These are phyloP conservation scores for Ochropleura plecta DNA, from an alignment of 2,888 invertebrate species.

Conservation along the genomic window DNA sequence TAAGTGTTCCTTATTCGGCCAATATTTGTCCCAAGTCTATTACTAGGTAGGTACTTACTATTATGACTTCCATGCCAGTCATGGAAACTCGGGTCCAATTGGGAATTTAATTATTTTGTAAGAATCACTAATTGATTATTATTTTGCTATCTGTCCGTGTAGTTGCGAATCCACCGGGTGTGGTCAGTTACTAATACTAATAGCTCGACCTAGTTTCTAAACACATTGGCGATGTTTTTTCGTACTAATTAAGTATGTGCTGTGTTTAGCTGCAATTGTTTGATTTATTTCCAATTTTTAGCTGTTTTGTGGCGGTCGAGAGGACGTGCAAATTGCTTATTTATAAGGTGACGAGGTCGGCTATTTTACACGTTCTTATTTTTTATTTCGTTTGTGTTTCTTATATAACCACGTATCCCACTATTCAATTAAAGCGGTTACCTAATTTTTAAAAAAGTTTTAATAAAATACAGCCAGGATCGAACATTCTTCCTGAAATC, in stretches of 20 bases:
- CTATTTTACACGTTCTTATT: too few species aligned
- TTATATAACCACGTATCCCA: too few species aligned
- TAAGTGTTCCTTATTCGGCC: too few species aligned
- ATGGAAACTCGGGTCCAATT: too few species aligned
- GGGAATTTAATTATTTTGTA: slow-evolving; percentile 6
- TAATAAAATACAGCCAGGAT: background rate
- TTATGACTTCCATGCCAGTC: too few species aligned
- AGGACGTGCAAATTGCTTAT: slow-evolving; percentile 21
- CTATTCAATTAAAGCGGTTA: too few species aligned
- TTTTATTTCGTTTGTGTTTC: too few species aligned
- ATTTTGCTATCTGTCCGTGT: slow-evolving; percentile 66
- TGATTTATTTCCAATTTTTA: slow-evolving; percentile 58
- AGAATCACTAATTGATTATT: slow-evolving; percentile 42
- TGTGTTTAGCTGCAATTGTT: slow-evolving; percentile 53
- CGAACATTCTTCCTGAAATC: background rate
- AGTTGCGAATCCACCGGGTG: slow-evolving; percentile 72
- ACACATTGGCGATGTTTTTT: slow-evolving; percentile 67
- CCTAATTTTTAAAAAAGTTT: too few species aligned
- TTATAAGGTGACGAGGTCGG: background rate
- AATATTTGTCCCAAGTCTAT: too few species aligned
- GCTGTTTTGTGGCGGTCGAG: slow-evolving; percentile 31
- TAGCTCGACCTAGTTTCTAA: slow-evolving; percentile 77
- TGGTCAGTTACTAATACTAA: slow-evolving; percentile 74
- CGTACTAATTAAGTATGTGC: slow-evolving; percentile 58
- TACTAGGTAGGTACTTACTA: too few species aligned